phyloP scores from a whole-genome alignment of 2,113 vertebrate species.

The Centropus bengalensis region DNA sequence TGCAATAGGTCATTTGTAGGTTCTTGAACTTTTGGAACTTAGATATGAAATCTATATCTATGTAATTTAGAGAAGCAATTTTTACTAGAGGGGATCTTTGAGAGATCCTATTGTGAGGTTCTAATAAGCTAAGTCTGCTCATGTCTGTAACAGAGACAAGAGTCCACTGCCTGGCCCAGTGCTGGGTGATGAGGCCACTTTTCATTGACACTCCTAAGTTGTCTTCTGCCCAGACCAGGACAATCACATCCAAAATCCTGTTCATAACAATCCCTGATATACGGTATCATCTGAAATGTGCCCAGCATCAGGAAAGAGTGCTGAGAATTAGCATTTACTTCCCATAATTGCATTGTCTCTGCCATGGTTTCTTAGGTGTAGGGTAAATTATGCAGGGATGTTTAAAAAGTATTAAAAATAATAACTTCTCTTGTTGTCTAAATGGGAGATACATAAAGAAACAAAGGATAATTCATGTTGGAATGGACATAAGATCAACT shows the following conservation, averaged over 20 bases:
- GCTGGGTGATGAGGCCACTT: neutral
- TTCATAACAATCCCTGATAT: neutral
- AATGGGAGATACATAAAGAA: neutral
- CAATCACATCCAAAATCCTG: neutral
- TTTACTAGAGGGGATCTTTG: neutral
- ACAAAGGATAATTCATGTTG: neutral
- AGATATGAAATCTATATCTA: neutral
- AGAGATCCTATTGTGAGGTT: neutral
- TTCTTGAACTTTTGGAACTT: neutral
- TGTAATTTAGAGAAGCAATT: neutral
- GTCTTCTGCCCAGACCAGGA: neutral
- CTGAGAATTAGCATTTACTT: neutral
- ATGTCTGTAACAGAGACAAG: neutral
- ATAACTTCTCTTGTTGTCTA: neutral
- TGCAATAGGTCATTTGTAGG: neutral
- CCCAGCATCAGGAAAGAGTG: neutral
- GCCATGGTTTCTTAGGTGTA: neutral
- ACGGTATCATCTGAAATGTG: neutral
- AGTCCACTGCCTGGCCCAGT: neutral
- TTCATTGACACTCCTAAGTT: neutral
- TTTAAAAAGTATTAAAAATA: neutral
- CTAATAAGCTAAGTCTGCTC: neutral
- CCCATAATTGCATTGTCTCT: too few species aligned
- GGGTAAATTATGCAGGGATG: neutral
- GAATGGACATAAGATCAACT: neutral